Evolutionary conservation across 2,797 vertebrate genomes (phyloP).

Genomic region (Neoniphon sammara): DNA sequence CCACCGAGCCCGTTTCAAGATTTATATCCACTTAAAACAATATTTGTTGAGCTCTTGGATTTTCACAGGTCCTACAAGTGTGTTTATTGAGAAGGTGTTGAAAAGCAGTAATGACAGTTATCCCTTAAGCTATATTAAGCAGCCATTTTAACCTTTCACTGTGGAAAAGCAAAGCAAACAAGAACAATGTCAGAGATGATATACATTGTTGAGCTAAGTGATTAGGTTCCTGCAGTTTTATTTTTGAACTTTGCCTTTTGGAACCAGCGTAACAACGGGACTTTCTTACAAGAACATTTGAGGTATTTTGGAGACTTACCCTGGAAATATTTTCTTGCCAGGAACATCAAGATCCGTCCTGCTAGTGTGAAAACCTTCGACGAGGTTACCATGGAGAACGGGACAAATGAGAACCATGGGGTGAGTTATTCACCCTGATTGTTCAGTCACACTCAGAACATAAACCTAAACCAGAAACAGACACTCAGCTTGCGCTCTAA

Average conservation of each 20-base stretch:
- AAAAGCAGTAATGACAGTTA: constrained; percentile 76
- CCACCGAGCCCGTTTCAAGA: constrained; percentile 63
- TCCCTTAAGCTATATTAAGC: constrained; percentile 69
- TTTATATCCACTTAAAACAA: constrained; percentile 80
- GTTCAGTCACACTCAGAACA: background rate
- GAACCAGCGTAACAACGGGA: constrained; percentile 36
- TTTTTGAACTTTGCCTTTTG: constrained; percentile 51
- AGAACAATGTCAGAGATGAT: constrained; percentile 54
- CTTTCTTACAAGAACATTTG: constrained; percentile 34
- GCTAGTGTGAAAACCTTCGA: constrained; percentile 92
- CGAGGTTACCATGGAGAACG: constrained; percentile 87
- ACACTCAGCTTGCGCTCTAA: background rate
- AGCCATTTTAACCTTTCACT: constrained; percentile 60
- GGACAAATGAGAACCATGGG: constrained; percentile 82
- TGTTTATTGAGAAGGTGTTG: constrained; percentile 79
- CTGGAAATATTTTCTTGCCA: constrained; percentile 65
- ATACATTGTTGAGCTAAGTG: constrained; percentile 57
- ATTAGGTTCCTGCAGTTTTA: constrained; percentile 67
- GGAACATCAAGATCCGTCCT: constrained; percentile 88
- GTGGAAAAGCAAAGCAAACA: constrained; percentile 71
- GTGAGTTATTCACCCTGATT: constrained; percentile 74
- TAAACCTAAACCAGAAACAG: constrained; percentile 30
- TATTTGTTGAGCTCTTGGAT: constrained; percentile 78
- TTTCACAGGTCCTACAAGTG: constrained; percentile 74
- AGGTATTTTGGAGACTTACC: constrained; percentile 42